phyloP scores from a whole-genome alignment of 1,140 invertebrate species.

The Heterodera carotae region DNA sequence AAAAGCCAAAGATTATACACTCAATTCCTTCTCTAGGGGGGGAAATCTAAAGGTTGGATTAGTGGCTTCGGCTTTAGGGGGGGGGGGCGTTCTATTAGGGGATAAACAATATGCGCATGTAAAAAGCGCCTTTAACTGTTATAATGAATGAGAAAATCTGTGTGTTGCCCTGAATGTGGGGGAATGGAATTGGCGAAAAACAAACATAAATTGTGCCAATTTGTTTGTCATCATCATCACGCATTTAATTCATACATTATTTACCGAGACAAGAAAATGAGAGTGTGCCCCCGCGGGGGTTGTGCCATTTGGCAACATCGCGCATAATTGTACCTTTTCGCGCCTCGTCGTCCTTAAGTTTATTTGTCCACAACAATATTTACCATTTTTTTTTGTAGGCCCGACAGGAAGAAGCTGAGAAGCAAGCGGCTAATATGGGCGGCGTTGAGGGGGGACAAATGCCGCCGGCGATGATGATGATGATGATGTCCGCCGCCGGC shows the following conservation, averaged over 20 bases:
- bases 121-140: too few species aligned
- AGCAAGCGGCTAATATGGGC: conserved; percentile 21
- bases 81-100: too few species aligned
- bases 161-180: too few species aligned
- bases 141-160: too few species aligned
- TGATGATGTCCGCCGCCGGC: background rate
- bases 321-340: background rate
- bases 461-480: background rate
- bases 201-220: conserved; percentile 4
- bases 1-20: too few species aligned
- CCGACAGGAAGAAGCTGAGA: conserved; percentile 34
- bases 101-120: too few species aligned
- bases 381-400: conserved; percentile 30
- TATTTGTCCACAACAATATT: background rate
- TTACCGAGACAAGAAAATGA: background rate
- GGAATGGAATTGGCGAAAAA: background rate
- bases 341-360: background rate
- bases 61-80: too few species aligned
- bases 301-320: background rate
- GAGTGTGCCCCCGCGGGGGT: too few species aligned
- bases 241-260: background rate
- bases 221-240: background rate
- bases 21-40: too few species aligned
- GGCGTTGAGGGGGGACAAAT: conserved; percentile 9
- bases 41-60: too few species aligned